Conservation (phyloP, 2,113 vertebrate genomes). For the Neotragus pygmaeus region DNA sequence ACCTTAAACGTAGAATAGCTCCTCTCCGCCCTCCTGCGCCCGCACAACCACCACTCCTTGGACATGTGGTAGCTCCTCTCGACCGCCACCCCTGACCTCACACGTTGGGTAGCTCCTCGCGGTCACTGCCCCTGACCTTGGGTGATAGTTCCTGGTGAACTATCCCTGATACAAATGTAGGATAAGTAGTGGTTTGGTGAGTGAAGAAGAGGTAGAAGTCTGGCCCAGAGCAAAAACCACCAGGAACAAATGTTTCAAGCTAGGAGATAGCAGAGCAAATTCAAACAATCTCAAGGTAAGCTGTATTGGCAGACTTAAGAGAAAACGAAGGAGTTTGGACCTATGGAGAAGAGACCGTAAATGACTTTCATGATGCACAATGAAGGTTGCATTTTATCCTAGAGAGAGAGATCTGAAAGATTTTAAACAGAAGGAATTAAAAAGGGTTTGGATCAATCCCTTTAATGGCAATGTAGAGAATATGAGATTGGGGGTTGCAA, state of each 20-base stretch:
- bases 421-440: neutral
- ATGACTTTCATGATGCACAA: neutral
- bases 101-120: rapidly evolving
- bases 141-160: neutral
- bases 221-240: neutral
- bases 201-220: neutral
- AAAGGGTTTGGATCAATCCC: neutral
- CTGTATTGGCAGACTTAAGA: neutral
- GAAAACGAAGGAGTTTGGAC: neutral
- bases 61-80: too few species aligned
- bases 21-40: rapidly evolving
- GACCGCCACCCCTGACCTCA: rapidly evolving
- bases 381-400: neutral
- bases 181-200: neutral
- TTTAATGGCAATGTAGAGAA: neutral
- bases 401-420: neutral
- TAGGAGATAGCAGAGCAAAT: neutral
- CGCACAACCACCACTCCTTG: too few species aligned
- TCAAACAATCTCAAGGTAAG: neutral
- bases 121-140: too few species aligned
- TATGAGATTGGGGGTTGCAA: neutral
- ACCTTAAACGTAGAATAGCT: too few species aligned
- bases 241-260: neutral
- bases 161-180: neutral
- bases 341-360: neutral